Base-by-base conservation (phyloP, 1,140 invertebrate genomes). In the Mactra quadrangularis region DNA sequence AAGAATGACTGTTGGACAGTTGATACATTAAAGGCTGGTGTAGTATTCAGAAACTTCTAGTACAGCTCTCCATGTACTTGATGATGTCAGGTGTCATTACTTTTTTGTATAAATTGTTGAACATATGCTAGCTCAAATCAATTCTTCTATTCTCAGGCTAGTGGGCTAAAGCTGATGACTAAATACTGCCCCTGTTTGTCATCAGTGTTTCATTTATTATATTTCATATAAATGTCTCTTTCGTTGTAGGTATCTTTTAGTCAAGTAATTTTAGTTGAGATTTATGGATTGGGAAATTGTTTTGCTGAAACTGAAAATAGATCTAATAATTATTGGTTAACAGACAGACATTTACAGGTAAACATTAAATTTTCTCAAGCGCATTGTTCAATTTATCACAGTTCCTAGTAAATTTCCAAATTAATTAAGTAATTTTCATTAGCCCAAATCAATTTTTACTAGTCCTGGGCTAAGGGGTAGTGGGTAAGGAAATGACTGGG, bases 281-380 rank as follows among this genome's bases (percentile, higher is more conserved):
- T 66, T 22, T 35, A 66, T 47, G 22, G 62, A n/a, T 3, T 66
- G 13, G 22, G 35, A 13, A 66, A 47, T 33, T n/a, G n/a, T n/a
- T n/a, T n/a, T n/a, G n/a, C n/a, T n/a, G 25, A 38, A 1, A n/a
- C 35, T 7, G 45, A 17, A 22, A 22, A 66, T 2, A 17, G 29
- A 15, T 17, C 6, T 1, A 3, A 35, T 33, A 38, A 66, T 3
- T 15, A 27, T 3, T 66, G 62, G 62, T 38, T 66, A 7, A n/a
- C 6, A 45, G 62, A 66, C 9, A 66, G 62, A 66, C 62, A 66
- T 66, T 11, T 66, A 25, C 62, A 66, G 38, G 62, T 66, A 66
- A 22, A 11, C 27, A 59, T 29, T 59, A 27, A 3, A 4, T 27
- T 6, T 27, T 27, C 11, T 29, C 4, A 3, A 7, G 52, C n/a